Base-by-base conservation (phyloP, 2,797 vertebrate genomes). In the Phataginus tricuspis region DNA sequence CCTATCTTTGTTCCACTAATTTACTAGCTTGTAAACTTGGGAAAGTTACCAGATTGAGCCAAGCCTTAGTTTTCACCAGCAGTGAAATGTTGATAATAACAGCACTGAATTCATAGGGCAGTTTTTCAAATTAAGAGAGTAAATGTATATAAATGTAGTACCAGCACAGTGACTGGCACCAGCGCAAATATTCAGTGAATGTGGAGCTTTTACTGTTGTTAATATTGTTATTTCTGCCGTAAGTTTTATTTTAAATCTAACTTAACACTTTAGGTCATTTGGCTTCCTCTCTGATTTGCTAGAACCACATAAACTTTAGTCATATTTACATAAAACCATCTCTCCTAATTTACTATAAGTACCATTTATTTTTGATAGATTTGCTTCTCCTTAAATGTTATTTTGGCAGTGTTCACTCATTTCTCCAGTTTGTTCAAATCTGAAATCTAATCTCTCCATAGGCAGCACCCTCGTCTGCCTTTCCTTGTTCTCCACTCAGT, bases 401-500 rank as follows among this genome's bases (percentile, higher is more conserved):
- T 88, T 59, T 93, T 79, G 49, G 27, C 45, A 39, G 51, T 79
- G 21, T 84, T 63, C 63, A 88, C 9, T 83, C 59, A 83, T 55
- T 45, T 71, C 63, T 95, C 31, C 37, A 75, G 45, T 80, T 92
- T 86, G 69, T 57, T 91, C 68, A 89, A 74, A 71, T 86, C 42
- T 82, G 18, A 88, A 97, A 66, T 91, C 11, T 42, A 90, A 69
- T 66, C 42, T 64, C 14, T 39, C 49, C 49, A 68, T 94, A 83
- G 79, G 39, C 18, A 89, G 2, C 34, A n/a, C 14, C n/a, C 29
- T 85, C 7, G n/a, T 92, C 27, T 88, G 51, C 9, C 29, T 55
- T 63, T 71, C 11, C 49, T 25, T 63, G 1, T 57, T 72, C 15
- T 72, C n/a, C 1, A 25, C 9, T 86, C 68, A n/a, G 2, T 45